Percentiles rank a stretch among this genome's conserved stretches.
Conservation (phyloP, 2,113 vertebrate species). For the Caracal caracal region DNA sequence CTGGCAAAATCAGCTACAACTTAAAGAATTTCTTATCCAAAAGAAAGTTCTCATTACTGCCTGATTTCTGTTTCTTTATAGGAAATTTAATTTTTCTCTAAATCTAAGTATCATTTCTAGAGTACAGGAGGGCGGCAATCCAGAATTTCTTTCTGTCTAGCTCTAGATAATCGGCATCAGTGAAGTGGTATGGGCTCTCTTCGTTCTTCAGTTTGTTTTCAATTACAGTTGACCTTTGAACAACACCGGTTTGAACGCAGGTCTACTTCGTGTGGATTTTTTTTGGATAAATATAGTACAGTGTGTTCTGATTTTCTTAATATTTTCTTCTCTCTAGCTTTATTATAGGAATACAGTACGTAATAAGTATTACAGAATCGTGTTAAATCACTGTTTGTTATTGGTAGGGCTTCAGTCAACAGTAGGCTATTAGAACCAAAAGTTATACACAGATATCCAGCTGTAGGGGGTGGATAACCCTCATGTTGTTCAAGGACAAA, state of each 20-base stretch:
- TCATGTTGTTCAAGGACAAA: neutral
- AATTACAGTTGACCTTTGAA: neutral
- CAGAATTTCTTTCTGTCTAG: neutral
- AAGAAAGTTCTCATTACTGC: neutral
- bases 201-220: neutral
- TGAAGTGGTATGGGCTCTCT: neutral
- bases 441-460: neutral
- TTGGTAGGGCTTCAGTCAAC: neutral
- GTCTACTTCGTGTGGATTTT: neutral
- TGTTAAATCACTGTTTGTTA: neutral
- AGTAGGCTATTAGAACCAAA: neutral
- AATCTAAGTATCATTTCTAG: neutral
- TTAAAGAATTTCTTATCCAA: neutral
- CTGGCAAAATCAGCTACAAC: neutral
- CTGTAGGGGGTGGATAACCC: neutral
- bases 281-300: neutral
- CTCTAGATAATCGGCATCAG: neutral
- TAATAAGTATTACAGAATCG: neutral
- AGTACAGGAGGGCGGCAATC: neutral
- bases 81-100: slow-evolving; percentile 2
- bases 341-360: neutral
- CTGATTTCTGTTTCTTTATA: slow-evolving; percentile 7
- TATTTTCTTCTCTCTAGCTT: neutral
- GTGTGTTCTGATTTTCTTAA: neutral
- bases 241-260: neutral